A percentile compares a stretch with the other conserved stretches of the same genome.
These are phyloP conservation scores for Thalassoma bifasciatum DNA, from an alignment of 2,113 vertebrate genomes.

Conservation along the genomic window DNA sequence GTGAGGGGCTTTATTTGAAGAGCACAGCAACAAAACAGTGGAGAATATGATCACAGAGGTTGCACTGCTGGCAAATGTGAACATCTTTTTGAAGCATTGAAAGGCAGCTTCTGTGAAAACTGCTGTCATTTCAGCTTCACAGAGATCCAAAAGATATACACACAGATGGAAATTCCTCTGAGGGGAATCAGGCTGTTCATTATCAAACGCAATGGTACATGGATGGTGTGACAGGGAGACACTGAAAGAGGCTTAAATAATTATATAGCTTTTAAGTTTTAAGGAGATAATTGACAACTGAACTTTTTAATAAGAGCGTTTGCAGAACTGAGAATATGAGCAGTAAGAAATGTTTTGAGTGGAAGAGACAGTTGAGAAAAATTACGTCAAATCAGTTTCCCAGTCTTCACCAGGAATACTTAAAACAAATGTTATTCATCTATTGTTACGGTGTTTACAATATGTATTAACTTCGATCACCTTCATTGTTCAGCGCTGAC, in stretches of 20 bases:
- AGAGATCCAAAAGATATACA: conserved; percentile 31
- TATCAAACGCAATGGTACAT: conserved; percentile 42
- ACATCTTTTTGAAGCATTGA: conserved; percentile 45
- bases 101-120: conserved; percentile 37
- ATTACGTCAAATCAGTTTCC: too few species aligned
- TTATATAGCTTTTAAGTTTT: conserved; percentile 14
- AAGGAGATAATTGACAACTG: conserved; percentile 21
- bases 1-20: conserved; percentile 47
- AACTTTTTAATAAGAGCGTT: not conserved
- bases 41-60: conserved; percentile 59
- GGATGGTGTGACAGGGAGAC: conserved; percentile 5
- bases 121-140: conserved; percentile 42
- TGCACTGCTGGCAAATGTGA: conserved; percentile 43
- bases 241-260: conserved; percentile 9
- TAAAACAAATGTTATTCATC: too few species aligned
- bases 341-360: not conserved
- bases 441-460: too few species aligned
- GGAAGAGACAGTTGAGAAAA: not conserved
- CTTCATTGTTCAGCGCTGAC: not conserved
- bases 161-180: conserved; percentile 32
- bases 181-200: conserved; percentile 21
- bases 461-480: not conserved
- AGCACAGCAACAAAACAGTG: conserved; percentile 52
- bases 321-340: not conserved
- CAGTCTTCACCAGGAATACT: not conserved